These are phyloP conservation scores for Nemurella pictetii DNA, from an alignment of 2,888 invertebrate genomes.

Conservation along the genomic window DNA sequence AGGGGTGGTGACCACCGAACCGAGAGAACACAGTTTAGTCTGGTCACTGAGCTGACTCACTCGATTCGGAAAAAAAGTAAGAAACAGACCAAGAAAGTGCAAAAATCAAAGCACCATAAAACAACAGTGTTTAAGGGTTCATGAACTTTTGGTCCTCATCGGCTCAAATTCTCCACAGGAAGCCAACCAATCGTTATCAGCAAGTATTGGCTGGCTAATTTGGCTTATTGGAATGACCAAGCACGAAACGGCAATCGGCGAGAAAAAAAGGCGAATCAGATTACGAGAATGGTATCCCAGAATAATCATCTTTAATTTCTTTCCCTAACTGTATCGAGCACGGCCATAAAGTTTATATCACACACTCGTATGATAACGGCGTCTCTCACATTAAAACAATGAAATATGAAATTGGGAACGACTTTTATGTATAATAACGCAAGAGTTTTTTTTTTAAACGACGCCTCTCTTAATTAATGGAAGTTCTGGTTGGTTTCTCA, in stretches of 20 bases:
- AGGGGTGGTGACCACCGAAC: constrained; percentile 7
- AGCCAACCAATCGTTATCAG: not conserved
- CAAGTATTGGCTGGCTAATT: not conserved
- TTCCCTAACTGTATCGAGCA: not conserved
- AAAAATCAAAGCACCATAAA: not conserved
- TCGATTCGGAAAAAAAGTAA: constrained; percentile 16
- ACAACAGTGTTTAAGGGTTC: not conserved
- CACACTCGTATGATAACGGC: not conserved
- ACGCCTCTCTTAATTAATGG: constrained; percentile 36
- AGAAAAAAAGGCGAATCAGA: not conserved
- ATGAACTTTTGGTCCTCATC: too few species aligned
- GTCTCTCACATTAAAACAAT: constrained; percentile 11
- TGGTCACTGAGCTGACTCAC: constrained; percentile 25
- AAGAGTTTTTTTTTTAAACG: constrained; percentile 24
- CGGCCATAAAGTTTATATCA: not conserved
- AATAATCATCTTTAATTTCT: not conserved
- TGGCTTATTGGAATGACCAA: not conserved
- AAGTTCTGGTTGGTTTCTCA: constrained; percentile 35
- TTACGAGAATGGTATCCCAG: not conserved
- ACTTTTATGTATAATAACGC: constrained; percentile 14
- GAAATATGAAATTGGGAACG: constrained; percentile 27
- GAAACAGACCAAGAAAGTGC: constrained; percentile 10
- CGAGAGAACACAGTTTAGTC: constrained; percentile 31
- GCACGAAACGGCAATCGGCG: not conserved
- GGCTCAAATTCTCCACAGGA: too few species aligned